These are phyloP conservation scores for Lepidochrysops patricia DNA, from an alignment of 2,888 invertebrate species.

Conservation along the genomic window DNA sequence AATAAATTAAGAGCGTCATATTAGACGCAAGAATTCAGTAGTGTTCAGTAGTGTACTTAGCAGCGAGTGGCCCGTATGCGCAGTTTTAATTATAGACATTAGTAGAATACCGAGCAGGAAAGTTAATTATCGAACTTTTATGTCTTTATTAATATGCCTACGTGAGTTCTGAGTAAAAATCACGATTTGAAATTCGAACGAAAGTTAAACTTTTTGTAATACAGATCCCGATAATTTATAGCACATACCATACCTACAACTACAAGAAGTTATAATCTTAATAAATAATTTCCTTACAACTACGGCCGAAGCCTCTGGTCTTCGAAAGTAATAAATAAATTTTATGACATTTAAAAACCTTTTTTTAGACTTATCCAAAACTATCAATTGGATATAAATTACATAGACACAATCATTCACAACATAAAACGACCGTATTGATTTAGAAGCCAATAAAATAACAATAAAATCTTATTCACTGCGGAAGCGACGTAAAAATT, in stretches of 20 bases:
- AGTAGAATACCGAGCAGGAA: neutral
- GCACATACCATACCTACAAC: too few species aligned
- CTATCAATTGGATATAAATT: neutral
- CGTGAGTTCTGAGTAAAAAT: neutral
- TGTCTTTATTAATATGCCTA: neutral
- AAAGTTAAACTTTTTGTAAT: too few species aligned
- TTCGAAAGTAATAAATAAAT: neutral
- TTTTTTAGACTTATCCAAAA: neutral
- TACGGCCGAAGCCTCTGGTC: neutral
- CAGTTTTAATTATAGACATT: neutral
- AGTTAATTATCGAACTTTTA: neutral
- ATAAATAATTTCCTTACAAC: neutral
- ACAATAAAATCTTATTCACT: slow-evolving; percentile 27
- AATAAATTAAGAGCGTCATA: too few species aligned
- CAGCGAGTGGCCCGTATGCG: neutral
- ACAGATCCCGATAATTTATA: too few species aligned
- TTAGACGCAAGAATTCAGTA: too few species aligned
- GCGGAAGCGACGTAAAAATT: slow-evolving; percentile 27
- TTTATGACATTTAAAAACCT: neutral
- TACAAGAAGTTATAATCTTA: too few species aligned
- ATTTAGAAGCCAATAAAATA: slow-evolving; percentile 24
- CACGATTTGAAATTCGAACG: neutral
- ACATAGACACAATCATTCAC: slow-evolving; percentile 8
- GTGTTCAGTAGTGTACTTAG: too few species aligned
- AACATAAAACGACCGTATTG: slow-evolving; percentile 19